phyloP scores from a whole-genome alignment of 2,888 invertebrate genomes.

The Drosophila mimica region DNA sequence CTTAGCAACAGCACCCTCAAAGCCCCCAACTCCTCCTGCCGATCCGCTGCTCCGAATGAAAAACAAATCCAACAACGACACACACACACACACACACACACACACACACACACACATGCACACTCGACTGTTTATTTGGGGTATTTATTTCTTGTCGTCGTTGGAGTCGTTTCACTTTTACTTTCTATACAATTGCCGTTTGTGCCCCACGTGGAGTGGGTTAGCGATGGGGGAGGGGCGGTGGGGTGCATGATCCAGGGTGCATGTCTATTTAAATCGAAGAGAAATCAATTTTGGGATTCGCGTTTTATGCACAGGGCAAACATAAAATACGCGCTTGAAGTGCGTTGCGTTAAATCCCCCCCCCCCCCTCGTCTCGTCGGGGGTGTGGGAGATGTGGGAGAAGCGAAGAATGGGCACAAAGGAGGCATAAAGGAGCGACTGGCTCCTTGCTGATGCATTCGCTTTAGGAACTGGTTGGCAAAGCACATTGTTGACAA shows the following conservation, averaged over 20 bases:
- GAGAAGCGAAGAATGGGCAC: constrained; percentile 15
- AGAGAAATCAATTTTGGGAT: constrained; percentile 77
- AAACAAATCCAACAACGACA: constrained; percentile 3
- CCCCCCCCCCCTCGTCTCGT: constrained; percentile 2
- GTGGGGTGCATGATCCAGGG: constrained; percentile 3
- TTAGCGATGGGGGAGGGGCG: too few species aligned
- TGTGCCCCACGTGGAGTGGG: constrained; percentile 1
- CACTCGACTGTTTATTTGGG: constrained; percentile 66
- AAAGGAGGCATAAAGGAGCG: constrained; percentile 42
- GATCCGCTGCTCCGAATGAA: background rate
- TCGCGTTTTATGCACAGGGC: constrained; percentile 71
- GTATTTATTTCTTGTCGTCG: constrained; percentile 71
- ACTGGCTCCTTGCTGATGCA: constrained; percentile 59
- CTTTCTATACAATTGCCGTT: constrained; percentile 66
- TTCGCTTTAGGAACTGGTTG: constrained; percentile 59
- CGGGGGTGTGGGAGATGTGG: background rate
- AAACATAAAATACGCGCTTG: constrained; percentile 75
- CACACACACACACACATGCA: background rate
- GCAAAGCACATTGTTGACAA: constrained; percentile 63
- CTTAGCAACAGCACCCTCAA: constrained; percentile 19
- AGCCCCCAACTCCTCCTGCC: background rate
- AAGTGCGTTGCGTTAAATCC: constrained; percentile 52
- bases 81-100: constrained; percentile 1
- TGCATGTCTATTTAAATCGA: constrained; percentile 75
- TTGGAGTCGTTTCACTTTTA: constrained; percentile 67